Conservation (phyloP, 2,888 invertebrate genomes). For the Dermolepida albohirtum region DNA sequence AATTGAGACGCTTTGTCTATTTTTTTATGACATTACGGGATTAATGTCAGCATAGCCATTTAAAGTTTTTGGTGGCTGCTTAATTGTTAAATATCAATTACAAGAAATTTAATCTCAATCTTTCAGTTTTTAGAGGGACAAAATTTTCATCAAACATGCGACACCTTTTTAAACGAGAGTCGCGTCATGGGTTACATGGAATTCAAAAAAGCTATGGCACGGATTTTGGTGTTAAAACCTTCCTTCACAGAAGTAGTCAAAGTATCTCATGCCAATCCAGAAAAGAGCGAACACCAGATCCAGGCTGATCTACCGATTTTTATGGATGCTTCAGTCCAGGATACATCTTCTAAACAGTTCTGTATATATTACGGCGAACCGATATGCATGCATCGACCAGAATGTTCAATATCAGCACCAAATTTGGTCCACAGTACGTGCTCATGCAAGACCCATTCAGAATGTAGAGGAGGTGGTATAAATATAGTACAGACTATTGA, state of each 20-base stretch:
- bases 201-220: slow-evolving; percentile 29
- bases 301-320: slow-evolving; percentile 12
- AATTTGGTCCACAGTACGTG: neutral
- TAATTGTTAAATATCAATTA: no score
- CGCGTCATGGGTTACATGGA: slow-evolving; percentile 37
- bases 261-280: slow-evolving; percentile 31
- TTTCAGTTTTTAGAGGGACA: slow-evolving; percentile 46
- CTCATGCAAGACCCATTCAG: neutral
- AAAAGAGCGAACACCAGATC: slow-evolving; percentile 19
- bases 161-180: slow-evolving; percentile 43
- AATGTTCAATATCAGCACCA: neutral
- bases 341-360: neutral
- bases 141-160: slow-evolving; percentile 44
- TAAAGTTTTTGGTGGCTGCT: no score
- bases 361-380: slow-evolving; percentile 22
- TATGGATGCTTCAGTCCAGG: neutral
- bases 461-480: neutral
- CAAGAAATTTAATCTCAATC: slow-evolving; percentile 22
- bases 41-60: no score
- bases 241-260: slow-evolving; percentile 36
- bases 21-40: no score
- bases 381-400: slow-evolving; percentile 5
- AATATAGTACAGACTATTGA: slow-evolving; percentile 15
- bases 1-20: no score
- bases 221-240: slow-evolving; percentile 41